phyloP scores from a whole-genome alignment of 2,113 vertebrate species.

The Regulus satrapa region DNA sequence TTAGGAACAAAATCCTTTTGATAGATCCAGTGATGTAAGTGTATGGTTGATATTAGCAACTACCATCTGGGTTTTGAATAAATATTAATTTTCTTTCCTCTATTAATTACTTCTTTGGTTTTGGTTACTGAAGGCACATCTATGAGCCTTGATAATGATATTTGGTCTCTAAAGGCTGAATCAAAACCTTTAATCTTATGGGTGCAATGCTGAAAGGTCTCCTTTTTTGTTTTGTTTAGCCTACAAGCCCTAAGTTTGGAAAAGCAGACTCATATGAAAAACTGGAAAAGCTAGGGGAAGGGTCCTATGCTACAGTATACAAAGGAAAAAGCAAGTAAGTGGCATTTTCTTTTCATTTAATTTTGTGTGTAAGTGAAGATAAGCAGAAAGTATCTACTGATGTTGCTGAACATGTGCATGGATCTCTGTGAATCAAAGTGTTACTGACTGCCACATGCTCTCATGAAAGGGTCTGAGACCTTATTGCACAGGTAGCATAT shows the following conservation, averaged over 20 bases:
- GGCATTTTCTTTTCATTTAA: not conserved
- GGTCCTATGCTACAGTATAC: slow-evolving; percentile 97
- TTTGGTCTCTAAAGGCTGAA: not conserved
- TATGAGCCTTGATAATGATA: not conserved
- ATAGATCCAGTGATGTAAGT: not conserved
- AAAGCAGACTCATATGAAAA: slow-evolving; percentile 98
- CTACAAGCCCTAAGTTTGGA: slow-evolving; percentile 97
- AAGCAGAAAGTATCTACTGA: not conserved
- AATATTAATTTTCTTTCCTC: not conserved
- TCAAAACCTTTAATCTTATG: not conserved
- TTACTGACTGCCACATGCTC: not conserved
- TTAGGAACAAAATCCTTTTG: not conserved
- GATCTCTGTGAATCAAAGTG: not conserved
- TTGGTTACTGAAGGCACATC: not conserved
- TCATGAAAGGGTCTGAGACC: not conserved
- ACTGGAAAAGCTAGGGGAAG: slow-evolving; percentile 95
- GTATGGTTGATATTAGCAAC: not conserved
- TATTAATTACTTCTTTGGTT: not conserved
- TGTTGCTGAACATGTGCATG: not conserved
- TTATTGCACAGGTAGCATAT: not conserved
- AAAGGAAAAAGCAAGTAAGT: slow-evolving; percentile 99
- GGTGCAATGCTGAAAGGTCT: not conserved
- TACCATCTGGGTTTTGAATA: not conserved
- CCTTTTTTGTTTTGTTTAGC: slow-evolving; percentile 72
- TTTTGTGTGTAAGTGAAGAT: not conserved